Percentiles rank a stretch among this genome's conserved stretches.
phyloP scores from a whole-genome alignment of 2,113 vertebrate genomes.

The Theropithecus gelada region DNA sequence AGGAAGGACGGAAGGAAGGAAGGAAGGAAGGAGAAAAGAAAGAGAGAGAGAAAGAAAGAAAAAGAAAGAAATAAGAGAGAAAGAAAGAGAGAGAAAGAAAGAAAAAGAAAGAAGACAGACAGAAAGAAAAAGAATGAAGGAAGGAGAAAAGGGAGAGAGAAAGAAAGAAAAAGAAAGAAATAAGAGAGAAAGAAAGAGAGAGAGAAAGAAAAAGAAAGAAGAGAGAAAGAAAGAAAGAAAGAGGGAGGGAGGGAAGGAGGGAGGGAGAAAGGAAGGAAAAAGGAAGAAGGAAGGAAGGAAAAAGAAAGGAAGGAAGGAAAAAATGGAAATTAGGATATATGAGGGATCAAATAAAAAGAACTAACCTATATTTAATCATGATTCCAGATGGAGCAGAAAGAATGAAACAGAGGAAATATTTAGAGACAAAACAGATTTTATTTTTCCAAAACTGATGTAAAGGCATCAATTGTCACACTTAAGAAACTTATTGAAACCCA shows the following conservation, averaged over 20 bases:
- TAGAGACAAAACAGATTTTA: background rate
- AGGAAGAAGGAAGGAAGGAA: background rate
- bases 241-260: background rate
- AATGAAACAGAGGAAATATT: background rate
- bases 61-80: background rate
- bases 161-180: too few relatives aligned
- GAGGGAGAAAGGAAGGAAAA: too few relatives aligned
- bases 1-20: rapidly evolving
- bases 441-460: background rate
- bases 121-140: too few relatives aligned
- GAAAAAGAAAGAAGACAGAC: background rate
- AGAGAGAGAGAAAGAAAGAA: background rate
- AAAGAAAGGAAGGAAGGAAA: background rate
- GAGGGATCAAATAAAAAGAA: background rate
- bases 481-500: background rate
- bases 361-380: background rate
- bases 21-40: background rate
- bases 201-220: too few relatives aligned
- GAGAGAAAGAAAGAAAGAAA: background rate
- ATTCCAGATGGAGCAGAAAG: background rate
- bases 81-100: background rate
- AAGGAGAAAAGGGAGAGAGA: rapidly evolving
- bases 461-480: background rate
- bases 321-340: background rate
- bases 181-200: too few relatives aligned